Conservation (phyloP, 1,140 invertebrate species). For the Prorops nasuta region DNA sequence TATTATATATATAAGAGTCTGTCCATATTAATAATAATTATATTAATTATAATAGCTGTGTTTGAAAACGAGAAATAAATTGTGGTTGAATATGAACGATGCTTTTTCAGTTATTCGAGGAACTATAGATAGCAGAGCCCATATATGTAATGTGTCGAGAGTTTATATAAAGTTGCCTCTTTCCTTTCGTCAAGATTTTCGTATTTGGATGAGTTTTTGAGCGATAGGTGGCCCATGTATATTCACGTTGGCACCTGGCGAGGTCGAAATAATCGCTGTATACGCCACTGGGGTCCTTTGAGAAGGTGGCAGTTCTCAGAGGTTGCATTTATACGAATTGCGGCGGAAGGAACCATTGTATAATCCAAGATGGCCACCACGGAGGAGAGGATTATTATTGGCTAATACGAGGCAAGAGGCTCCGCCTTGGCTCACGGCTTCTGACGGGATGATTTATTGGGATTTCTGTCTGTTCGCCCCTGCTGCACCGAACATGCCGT, state of each 20-base stretch:
- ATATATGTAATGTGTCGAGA: too few relatives aligned
- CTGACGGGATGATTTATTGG: constrained; percentile 59
- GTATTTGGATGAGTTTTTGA: too few relatives aligned
- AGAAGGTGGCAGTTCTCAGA: constrained; percentile 41
- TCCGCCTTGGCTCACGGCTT: constrained; percentile 60
- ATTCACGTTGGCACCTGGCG: too few relatives aligned
- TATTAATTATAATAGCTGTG: constrained; percentile 58
- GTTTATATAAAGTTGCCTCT: too few relatives aligned
- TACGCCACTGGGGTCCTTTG: constrained; percentile 46
- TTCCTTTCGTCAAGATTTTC: too few relatives aligned
- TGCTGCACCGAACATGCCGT: constrained; percentile 45
- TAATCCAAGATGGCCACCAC: constrained; percentile 61
- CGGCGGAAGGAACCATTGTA: constrained; percentile 59
- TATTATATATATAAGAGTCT: constrained; percentile 59
- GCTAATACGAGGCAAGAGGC: constrained; percentile 61
- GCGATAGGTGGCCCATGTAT: too few relatives aligned
- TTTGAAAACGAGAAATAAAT: constrained; percentile 60
- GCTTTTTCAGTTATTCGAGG: not conserved
- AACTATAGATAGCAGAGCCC: too few relatives aligned
- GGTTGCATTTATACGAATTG: constrained; percentile 55
- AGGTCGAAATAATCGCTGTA: too few relatives aligned
- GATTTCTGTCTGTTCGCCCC: constrained; percentile 57
- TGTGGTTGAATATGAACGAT: constrained; percentile 56
- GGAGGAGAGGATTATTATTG: constrained; percentile 62
- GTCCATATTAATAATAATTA: constrained; percentile 58